Evolutionary conservation across 2,797 vertebrate genomes (phyloP), one percentile per base, ranked within the genome.

Genomic region (Falco cherrug): DNA sequence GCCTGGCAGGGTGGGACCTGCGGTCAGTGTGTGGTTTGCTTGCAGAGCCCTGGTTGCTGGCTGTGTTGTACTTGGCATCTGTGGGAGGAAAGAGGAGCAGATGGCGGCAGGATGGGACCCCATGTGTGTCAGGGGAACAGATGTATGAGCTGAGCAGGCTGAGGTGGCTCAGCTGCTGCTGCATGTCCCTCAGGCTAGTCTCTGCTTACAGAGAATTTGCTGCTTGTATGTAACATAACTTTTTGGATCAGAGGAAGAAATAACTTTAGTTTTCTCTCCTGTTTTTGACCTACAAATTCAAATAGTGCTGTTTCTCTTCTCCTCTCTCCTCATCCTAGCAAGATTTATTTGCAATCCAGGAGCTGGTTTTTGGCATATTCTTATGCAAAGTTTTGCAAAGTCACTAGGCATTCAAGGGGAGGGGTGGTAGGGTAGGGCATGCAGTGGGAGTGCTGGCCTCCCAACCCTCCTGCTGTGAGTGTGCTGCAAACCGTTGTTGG

Each of bases 1-100:
- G 28, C 28, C 76, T 33, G 43, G 57, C 19, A 26, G 77, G 50
- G 7, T 26, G 54, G 51, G 13, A 53, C 5, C 67, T 43, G 59
- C 0, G 9, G 3, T 13, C 51, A 20, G 21, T 0, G 11, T 6
- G 16, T 4, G n/a, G 43, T n/a, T 61, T 47, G 28, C 63, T 35
- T 1, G 9, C 26, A 2, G 5, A 5, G 12, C 48, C 17, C 45
- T 57, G 48, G 13, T 11, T 17, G 22, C 37, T 37, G 88, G 14
- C 70, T 20, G 8, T 54, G 48, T 10, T 15, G 21, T 33, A 3
- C 22, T 0, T 1, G 0, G 24, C 50, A 7, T 47, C 74, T 45
- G 48, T 14, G 31, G 56, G 50, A 48, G 33, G 16, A 39, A 4
- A 8, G 89, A 53, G 65, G 47, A 77, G 45, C n/a, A 18, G 87